Evolutionary conservation across 2,113 vertebrate species (phyloP).

Genomic region (Hippolais icterina): DNA sequence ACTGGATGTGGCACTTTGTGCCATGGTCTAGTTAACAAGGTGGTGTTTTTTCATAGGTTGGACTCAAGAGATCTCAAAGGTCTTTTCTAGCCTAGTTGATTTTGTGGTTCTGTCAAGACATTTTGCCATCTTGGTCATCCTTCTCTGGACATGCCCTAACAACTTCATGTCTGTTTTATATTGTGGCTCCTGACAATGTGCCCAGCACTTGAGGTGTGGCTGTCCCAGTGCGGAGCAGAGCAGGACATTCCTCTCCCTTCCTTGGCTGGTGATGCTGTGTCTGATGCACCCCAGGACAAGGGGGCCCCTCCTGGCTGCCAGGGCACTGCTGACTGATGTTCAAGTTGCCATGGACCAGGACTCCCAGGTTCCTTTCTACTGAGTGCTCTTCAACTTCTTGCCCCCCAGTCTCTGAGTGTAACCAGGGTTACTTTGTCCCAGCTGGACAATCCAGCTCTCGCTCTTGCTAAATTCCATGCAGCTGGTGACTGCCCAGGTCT

Average conservation of each 20-base stretch:
- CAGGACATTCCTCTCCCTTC: neutral
- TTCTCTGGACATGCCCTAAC: neutral
- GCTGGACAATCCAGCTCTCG: neutral
- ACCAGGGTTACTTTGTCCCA: neutral
- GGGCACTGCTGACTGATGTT: fast-evolving
- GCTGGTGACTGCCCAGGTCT: neutral
- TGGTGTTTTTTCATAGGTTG: neutral
- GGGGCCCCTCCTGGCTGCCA: neutral
- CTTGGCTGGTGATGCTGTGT: fast-evolving
- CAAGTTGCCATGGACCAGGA: fast-evolving
- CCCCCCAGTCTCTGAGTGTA: fast-evolving
- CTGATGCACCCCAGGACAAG: fast-evolving
- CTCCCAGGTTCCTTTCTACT: fast-evolving
- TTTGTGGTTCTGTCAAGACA: neutral
- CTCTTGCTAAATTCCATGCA: neutral
- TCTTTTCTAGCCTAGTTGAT: neutral
- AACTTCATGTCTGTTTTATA: neutral
- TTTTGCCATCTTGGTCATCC: neutral
- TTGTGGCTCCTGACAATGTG: neutral
- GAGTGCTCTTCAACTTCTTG: neutral
- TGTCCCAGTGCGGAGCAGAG: fast-evolving
- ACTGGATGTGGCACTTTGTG: neutral
- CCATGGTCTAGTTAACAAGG: neutral
- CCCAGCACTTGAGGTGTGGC: fast-evolving
- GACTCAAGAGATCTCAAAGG: neutral